Base-by-base conservation (phyloP, 1,140 invertebrate species). In the Drusus annulatus region DNA sequence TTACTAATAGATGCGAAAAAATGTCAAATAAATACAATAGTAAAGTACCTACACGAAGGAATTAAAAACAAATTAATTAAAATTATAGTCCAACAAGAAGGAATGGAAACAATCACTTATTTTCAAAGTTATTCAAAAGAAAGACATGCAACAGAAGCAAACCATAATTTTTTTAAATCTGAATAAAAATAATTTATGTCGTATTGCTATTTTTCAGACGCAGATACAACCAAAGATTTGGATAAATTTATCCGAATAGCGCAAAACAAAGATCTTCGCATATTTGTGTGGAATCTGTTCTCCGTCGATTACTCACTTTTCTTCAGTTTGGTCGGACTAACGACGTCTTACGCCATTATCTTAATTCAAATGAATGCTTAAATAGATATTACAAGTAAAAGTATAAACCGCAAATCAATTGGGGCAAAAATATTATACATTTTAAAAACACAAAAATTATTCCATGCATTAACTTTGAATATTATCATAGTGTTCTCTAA, bases 361-460 rank as follows among this genome's bases (percentile, higher is more conserved):
- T 15, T 71, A 8, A 71, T 79, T 36, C 77, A 79, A 50, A 79
- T 71, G 65, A 71, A 25, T 19, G 54, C 23, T 7, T 76, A 76
- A 50, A 8, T 45, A 13, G 36, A 45, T 13, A 28, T 23, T 63
- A 15, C 0, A 60, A 60, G 15, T 5, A 58, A 1, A 58, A 58
- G 4, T 17, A 21, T 58, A 36, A 36, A 6, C 8, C 3, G 2
- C 31, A 36, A 36, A 36, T 36, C 4, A 2, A 45, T 13, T 7
- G 13, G 10, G 36, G 36, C 0, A 13, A 45, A 45, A 45, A 10
- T 45, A 45, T 45, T 45, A 45, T 13, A 45, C 10, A 13, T 45
- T 13, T 45, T 10, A 45, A 1, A 45, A 21, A 17, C 2, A 56
- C n/a, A 17, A 19, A 1, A 21, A n/a, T 56, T 1, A 56, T 1